Conservation (phyloP, 2,888 invertebrate species). For the Ornithoptera priamus region DNA sequence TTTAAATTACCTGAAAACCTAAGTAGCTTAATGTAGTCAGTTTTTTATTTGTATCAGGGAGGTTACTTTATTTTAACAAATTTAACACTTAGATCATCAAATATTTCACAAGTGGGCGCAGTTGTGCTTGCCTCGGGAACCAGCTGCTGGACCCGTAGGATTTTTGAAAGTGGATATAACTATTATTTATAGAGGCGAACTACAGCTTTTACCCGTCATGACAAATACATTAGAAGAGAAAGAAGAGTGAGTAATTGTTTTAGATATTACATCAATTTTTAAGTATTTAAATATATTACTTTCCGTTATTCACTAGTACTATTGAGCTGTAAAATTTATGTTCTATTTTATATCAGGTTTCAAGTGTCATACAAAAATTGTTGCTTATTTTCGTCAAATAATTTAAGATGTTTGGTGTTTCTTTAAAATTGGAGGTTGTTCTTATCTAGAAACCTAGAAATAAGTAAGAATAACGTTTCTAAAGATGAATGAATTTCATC, state of each 20-base stretch:
- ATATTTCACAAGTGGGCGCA: slow-evolving; percentile 93
- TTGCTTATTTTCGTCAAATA: too few relatives aligned
- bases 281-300: not conserved
- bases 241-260: slow-evolving; percentile 51
- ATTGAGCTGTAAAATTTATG: too few relatives aligned
- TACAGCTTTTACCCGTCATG: slow-evolving; percentile 75
- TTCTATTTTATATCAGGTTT: too few relatives aligned
- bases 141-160: slow-evolving; percentile 81
- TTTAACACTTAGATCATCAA: slow-evolving; percentile 83
- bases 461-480: not conserved
- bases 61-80: not conserved
- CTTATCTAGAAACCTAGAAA: not conserved
- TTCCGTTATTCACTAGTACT: not conserved
- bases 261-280: not conserved
- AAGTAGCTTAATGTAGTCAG: too few relatives aligned
- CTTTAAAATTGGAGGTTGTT: not conserved
- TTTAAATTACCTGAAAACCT: too few relatives aligned
- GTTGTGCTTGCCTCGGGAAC: slow-evolving; percentile 83
- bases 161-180: slow-evolving; percentile 90
- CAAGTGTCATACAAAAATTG: too few relatives aligned
- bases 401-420: not conserved
- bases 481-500: not conserved
- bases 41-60: not conserved
- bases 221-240: slow-evolving; percentile 39
- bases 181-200: slow-evolving; percentile 85